Evolutionary conservation across 2,888 invertebrate species (phyloP).

Genomic region (Drosophila ustulata): DNA sequence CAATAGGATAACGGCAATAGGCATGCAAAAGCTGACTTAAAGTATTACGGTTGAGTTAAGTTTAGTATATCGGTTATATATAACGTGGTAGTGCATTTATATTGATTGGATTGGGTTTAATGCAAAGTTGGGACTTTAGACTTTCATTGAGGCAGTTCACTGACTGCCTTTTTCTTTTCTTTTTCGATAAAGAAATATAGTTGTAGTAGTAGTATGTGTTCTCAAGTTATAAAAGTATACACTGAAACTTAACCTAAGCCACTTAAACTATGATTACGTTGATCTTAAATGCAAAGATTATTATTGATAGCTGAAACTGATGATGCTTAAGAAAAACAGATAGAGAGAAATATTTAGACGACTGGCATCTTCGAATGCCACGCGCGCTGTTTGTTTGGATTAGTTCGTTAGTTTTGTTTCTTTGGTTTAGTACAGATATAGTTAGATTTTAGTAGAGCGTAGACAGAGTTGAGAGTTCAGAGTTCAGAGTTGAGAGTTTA

Average conservation of each 20-base stretch:
- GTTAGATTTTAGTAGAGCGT: slow-evolving; percentile 32
- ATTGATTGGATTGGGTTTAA: slow-evolving; percentile 13
- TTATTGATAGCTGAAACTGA: slow-evolving; percentile 60
- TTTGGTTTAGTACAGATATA: slow-evolving; percentile 49
- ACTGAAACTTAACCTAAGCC: slow-evolving; percentile 68
- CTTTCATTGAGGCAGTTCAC: slow-evolving; percentile 12
- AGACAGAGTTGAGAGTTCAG: slow-evolving; percentile 1
- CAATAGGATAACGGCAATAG: slow-evolving; percentile 23
- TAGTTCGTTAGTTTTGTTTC: slow-evolving; percentile 32
- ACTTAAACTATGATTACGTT: slow-evolving; percentile 59
- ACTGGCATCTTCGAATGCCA: slow-evolving; percentile 10
- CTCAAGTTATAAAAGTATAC: slow-evolving; percentile 67
- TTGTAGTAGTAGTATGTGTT: slow-evolving; percentile 62
- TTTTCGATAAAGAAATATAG: slow-evolving; percentile 1
- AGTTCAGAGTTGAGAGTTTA: slow-evolving; percentile 19
- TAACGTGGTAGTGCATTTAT: slow-evolving; percentile 9
- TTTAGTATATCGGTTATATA: slow-evolving; percentile 1
- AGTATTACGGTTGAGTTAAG: background rate
- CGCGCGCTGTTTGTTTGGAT: slow-evolving; percentile 23
- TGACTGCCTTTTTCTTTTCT: slow-evolving; percentile 6
- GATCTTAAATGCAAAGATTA: slow-evolving; percentile 68
- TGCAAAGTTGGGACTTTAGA: slow-evolving; percentile 28
- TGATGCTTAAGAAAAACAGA: slow-evolving; percentile 46
- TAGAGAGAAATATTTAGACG: slow-evolving; percentile 6
- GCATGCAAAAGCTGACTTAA: slow-evolving; percentile 61